These are phyloP conservation scores for Chymomyza fuscimana DNA, from an alignment of 2,888 invertebrate genomes.

Conservation along the genomic window DNA sequence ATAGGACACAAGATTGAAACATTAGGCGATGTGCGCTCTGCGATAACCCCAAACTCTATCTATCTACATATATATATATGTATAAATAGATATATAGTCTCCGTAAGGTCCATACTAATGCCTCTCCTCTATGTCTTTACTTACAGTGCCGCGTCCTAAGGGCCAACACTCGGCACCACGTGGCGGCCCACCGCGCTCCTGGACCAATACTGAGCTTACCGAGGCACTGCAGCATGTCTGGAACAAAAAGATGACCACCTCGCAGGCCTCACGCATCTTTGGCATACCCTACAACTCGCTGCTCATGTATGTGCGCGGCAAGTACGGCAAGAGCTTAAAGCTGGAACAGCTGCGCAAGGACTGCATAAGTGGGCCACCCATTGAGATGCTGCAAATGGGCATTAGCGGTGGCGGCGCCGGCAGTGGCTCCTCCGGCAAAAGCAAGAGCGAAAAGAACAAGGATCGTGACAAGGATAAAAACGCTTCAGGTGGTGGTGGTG, in stretches of 20 bases:
- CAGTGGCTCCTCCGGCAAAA: conserved; percentile 38
- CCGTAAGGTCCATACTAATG: neutral
- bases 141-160: conserved; percentile 89
- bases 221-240: conserved; percentile 96
- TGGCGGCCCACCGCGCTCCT: conserved; percentile 93
- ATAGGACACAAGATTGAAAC: conserved; percentile 78
- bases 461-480: conserved; percentile 66
- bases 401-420: conserved; percentile 79
- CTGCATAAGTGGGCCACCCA: conserved; percentile 89
- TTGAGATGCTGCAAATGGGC: conserved; percentile 85
- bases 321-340: conserved; percentile 95
- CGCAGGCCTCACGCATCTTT: conserved; percentile 93
- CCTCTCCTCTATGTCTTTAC: conserved; percentile 24
- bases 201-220: conserved; percentile 95
- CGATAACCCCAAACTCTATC: conserved; percentile 73
- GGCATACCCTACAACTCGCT: conserved; percentile 96
- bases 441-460: conserved; percentile 66
- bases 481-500: conserved; percentile 17
- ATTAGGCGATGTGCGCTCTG: conserved; percentile 74
- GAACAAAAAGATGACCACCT: conserved; percentile 97
- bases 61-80: neutral
- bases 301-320: conserved; percentile 94
- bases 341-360: conserved; percentile 93
- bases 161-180: conserved; percentile 95
- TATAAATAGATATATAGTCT: too few relatives aligned